Evolutionary conservation across 2,888 invertebrate genomes (phyloP).

Genomic region (Gnatocerus cornutus): DNA sequence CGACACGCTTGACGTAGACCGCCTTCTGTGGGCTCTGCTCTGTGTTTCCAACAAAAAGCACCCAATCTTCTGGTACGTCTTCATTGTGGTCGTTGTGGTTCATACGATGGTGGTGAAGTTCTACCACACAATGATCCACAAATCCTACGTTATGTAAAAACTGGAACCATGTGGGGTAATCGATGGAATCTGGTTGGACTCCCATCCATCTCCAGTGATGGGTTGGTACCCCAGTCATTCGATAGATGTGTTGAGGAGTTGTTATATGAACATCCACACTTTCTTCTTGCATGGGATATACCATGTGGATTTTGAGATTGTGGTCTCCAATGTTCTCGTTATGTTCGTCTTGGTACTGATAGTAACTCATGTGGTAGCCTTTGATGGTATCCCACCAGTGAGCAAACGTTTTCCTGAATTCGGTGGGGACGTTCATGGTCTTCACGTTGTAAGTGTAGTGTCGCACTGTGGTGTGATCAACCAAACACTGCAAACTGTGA

Average conservation of each 20-base stretch:
- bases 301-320: slow-evolving; percentile 56
- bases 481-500: slow-evolving; percentile 51
- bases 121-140: slow-evolving; percentile 61
- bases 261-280: slow-evolving; percentile 59
- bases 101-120: slow-evolving; percentile 54
- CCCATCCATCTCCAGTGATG: slow-evolving; percentile 44
- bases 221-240: slow-evolving; percentile 57
- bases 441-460: slow-evolving; percentile 64
- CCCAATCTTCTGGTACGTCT: slow-evolving; percentile 63
- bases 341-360: slow-evolving; percentile 46
- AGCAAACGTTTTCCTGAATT: slow-evolving; percentile 51
- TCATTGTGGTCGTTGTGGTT: slow-evolving; percentile 57
- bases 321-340: slow-evolving; percentile 56
- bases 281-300: slow-evolving; percentile 58
- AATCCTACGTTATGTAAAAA: slow-evolving; percentile 57
- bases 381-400: slow-evolving; percentile 51
- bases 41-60: slow-evolving; percentile 63
- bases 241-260: slow-evolving; percentile 60
- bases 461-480: slow-evolving; percentile 51
- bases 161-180: slow-evolving; percentile 55
- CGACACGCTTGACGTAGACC: slow-evolving; percentile 64
- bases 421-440: slow-evolving; percentile 60
- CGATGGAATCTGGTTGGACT: slow-evolving; percentile 27
- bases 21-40: slow-evolving; percentile 59
- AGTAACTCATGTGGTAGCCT: slow-evolving; percentile 45